A percentile compares a stretch with the other conserved stretches of the same genome.
These are phyloP conservation scores for Brachyhypopomus gauderio DNA, from an alignment of 2,113 vertebrate species.

Conservation along the genomic window DNA sequence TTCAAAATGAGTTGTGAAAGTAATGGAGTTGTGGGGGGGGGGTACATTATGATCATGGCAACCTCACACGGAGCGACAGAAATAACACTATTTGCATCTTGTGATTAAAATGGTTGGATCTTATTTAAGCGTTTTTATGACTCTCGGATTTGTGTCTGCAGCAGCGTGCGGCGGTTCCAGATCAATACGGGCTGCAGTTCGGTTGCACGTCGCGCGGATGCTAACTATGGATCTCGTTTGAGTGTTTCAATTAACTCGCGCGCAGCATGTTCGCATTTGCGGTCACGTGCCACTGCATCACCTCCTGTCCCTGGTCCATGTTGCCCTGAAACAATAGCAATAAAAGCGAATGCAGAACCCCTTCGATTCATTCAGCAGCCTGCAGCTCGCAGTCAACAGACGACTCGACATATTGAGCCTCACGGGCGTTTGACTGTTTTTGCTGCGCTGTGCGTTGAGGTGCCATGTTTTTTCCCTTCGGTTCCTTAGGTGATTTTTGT, in stretches of 20 bases:
- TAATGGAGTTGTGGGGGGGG: background rate
- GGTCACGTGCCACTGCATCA: constrained; percentile 35
- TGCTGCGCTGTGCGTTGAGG: background rate
- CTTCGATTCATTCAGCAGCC: background rate
- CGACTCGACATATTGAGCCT: background rate
- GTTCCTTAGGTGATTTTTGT: no score
- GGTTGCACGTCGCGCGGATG: constrained; percentile 11
- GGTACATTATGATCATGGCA: constrained; percentile 34
- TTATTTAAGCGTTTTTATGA: constrained; percentile 30
- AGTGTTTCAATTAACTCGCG: constrained; percentile 33
- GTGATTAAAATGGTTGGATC: constrained; percentile 32
- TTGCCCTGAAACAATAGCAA: constrained; percentile 28
- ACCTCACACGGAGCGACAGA: constrained; percentile 42
- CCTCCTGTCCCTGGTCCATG: constrained; percentile 14
- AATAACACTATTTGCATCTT: constrained; percentile 45
- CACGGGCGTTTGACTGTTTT: background rate
- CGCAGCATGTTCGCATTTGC: constrained; percentile 41
- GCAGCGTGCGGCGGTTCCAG: constrained; percentile 4
- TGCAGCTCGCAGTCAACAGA: no score
- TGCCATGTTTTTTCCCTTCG: background rate
- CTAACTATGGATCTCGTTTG: constrained; percentile 37
- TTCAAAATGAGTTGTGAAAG: constrained; percentile 52
- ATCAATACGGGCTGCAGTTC: constrained; percentile 27
- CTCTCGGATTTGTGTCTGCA: constrained; percentile 16
- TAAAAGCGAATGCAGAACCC: constrained; percentile 21